These are phyloP conservation scores for Psittacula derbiana DNA, from an alignment of 2,797 vertebrate genomes.

Conservation along the genomic window DNA sequence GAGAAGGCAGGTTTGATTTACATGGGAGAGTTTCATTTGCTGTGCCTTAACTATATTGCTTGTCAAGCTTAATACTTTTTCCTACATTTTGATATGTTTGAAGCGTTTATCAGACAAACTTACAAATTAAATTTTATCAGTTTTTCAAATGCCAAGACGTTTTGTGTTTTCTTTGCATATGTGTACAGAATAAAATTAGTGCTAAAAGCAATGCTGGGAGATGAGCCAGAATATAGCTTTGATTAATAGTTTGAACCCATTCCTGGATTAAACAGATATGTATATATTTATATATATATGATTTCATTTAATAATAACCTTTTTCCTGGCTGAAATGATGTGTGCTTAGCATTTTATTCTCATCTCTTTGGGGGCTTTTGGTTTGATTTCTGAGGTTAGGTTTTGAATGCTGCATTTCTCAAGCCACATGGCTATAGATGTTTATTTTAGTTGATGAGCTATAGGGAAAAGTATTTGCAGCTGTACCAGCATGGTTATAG, in stretches of 20 bases:
- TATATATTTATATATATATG: conserved; percentile 12
- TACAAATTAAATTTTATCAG: conserved; percentile 70
- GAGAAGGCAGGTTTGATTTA: background rate
- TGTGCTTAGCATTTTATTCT: conserved; percentile 40
- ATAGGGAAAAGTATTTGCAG: conserved; percentile 1
- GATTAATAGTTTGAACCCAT: conserved; percentile 61
- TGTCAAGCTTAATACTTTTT: background rate
- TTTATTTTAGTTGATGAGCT: conserved; percentile 3
- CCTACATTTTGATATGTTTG: background rate
- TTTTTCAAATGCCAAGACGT: conserved; percentile 67
- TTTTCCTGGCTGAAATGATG: background rate
- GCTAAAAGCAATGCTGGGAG: conserved; percentile 14
- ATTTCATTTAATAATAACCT: conserved; percentile 64
- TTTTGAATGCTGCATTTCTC: background rate
- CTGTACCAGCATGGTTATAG: background rate
- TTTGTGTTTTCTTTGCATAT: conserved; percentile 31
- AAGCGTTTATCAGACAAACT: conserved; percentile 62
- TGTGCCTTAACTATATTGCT: background rate
- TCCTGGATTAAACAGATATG: conserved; percentile 39
- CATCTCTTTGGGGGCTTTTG: background rate
- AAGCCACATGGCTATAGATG: background rate
- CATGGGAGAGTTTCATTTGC: background rate
- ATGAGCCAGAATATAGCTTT: conserved; percentile 24
- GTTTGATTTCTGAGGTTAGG: background rate
- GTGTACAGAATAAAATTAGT: conserved; percentile 41